Conservation (phyloP, 2,888 invertebrate species). For the Heliconius ethilla region DNA sequence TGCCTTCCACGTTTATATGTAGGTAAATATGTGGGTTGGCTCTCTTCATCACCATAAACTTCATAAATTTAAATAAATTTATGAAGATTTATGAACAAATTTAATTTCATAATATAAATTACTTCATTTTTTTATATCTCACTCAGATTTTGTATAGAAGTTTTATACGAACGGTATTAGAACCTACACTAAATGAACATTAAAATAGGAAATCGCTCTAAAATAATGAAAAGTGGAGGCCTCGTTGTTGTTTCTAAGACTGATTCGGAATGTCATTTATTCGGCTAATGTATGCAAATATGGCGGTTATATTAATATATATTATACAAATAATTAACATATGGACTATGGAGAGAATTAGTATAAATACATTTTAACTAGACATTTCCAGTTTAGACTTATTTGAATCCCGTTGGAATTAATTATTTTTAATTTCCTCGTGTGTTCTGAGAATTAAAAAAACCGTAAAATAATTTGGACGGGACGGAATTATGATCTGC, state of each 20-base stretch:
- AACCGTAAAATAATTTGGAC: no score
- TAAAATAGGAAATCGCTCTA: background rate
- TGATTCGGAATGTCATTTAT: slow-evolving; percentile 35
- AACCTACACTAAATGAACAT: background rate
- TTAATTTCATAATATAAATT: no score
- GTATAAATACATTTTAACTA: background rate
- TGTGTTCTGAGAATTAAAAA: no score
- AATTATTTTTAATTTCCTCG: background rate
- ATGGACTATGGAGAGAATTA: slow-evolving; percentile 5
- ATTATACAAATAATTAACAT: background rate
- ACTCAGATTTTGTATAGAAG: background rate
- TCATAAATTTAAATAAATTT: no score
- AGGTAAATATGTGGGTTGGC: background rate
- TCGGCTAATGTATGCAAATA: background rate
- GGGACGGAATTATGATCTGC: background rate
- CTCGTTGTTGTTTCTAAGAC: slow-evolving; percentile 40
- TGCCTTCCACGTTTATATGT: background rate
- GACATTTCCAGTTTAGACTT: background rate
- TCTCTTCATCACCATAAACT: background rate
- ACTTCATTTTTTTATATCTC: background rate
- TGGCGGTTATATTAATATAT: slow-evolving; percentile 1
- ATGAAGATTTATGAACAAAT: no score
- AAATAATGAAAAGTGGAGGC: slow-evolving; percentile 21
- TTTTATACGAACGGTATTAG: background rate
- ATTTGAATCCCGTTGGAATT: background rate